phyloP scores from a whole-genome alignment of 2,113 vertebrate genomes.

The Syngnathus floridae region DNA sequence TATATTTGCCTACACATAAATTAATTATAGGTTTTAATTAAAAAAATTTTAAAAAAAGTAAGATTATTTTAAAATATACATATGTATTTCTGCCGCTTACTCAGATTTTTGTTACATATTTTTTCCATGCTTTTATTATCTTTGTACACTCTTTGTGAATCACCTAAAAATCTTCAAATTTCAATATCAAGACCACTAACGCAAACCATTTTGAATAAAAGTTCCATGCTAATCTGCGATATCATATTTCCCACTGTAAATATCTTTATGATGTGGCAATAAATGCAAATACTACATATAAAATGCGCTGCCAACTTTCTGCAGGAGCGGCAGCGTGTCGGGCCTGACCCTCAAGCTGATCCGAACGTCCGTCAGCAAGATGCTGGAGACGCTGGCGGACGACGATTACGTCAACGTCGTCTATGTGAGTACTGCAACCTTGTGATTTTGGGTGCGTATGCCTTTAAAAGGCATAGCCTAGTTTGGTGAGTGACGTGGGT shows the following conservation, averaged over 20 bases:
- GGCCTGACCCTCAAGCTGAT: constrained; percentile 90
- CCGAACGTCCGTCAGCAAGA: constrained; percentile 83
- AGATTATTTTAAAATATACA: no score
- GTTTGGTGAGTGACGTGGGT: neutral
- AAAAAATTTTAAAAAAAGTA: no score
- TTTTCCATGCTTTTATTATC: neutral
- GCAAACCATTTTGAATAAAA: neutral
- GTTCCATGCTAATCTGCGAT: neutral
- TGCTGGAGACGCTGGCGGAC: constrained; percentile 93
- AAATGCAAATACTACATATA: no score
- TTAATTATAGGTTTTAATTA: no score
- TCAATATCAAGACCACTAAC: no score
- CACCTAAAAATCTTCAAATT: no score
- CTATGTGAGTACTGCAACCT: constrained; percentile 77
- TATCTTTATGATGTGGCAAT: neutral
- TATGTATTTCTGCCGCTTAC: no score
- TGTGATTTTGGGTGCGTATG: neutral
- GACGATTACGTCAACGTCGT: constrained; percentile 95
- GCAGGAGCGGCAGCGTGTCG: constrained; percentile 91
- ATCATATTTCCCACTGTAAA: neutral
- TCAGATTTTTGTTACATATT: neutral
- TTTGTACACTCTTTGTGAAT: neutral
- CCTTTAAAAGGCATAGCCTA: neutral
- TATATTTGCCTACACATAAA: no score
- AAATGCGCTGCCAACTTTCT: neutral